Conservation (phyloP, 2,888 invertebrate species). For the Lepidonotus clava region DNA sequence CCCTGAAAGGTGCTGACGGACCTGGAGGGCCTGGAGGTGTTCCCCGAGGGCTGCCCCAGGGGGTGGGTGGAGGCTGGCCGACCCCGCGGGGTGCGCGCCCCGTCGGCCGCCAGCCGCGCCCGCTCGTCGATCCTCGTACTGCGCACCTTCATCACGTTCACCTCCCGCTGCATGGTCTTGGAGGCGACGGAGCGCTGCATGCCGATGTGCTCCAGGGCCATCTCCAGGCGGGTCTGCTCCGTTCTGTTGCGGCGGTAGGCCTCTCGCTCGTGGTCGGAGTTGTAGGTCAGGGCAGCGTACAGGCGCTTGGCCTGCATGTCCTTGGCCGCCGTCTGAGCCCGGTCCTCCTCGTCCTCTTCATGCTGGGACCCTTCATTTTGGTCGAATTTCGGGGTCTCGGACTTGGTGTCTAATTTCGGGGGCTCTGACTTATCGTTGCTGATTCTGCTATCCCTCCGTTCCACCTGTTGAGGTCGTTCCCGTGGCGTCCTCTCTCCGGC, state of each 20-base stretch:
- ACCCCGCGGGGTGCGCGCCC: background rate
- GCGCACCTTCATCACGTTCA: constrained; percentile 21
- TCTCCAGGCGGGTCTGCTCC: constrained; percentile 24
- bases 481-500: too few species aligned
- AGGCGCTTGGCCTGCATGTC: background rate
- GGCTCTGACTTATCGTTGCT: too few species aligned
- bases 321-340: too few species aligned
- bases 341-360: too few species aligned
- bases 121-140: background rate
- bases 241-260: constrained; percentile 37
- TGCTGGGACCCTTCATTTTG: too few species aligned
- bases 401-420: too few species aligned
- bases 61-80: background rate
- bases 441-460: too few species aligned
- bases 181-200: background rate
- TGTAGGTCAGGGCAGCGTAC: background rate
- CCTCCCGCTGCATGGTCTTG: constrained; percentile 1
- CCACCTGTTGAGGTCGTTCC: too few species aligned
- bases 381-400: too few species aligned
- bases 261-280: background rate
- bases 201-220: constrained; percentile 35
- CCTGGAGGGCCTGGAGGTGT: too few species aligned
- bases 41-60: too few species aligned
- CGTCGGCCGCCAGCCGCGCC: background rate
- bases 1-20: too few species aligned